Evolutionary conservation across 1,140 invertebrate species (phyloP).

Genomic region (Nixonia krombeini): DNA sequence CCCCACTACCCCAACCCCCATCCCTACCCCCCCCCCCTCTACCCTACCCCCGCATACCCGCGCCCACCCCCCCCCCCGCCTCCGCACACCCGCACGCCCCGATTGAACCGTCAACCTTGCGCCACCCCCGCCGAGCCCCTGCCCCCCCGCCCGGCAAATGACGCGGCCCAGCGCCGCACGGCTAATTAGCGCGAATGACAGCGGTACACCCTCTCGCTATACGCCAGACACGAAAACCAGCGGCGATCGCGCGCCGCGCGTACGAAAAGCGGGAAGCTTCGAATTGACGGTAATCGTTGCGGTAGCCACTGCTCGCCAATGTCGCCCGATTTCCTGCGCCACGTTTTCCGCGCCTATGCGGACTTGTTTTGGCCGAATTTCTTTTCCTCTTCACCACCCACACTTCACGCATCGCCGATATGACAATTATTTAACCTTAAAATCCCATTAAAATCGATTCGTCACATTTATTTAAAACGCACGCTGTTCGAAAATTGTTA

Average conservation of each 20-base stretch:
- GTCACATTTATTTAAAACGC: too few species aligned
- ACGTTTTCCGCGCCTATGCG: too few species aligned
- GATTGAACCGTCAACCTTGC: neutral
- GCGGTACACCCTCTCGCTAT: neutral
- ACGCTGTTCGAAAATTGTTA: too few species aligned
- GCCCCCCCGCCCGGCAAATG: constrained; percentile 13
- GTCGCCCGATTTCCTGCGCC: too few species aligned
- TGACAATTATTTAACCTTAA: too few species aligned
- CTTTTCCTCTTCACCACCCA: too few species aligned
- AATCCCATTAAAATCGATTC: too few species aligned
- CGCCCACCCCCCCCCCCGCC: constrained; percentile 4
- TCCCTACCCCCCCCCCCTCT: neutral
- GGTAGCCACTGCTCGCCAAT: neutral
- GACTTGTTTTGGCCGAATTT: too few species aligned
- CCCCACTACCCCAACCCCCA: neutral
- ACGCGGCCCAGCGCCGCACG: neutral
- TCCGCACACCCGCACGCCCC: too few species aligned
- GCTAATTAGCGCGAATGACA: constrained; percentile 7
- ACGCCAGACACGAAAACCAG: neutral
- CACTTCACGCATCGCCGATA: too few species aligned
- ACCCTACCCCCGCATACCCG: neutral
- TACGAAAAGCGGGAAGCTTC: too few species aligned
- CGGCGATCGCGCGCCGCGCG: constrained; percentile 9
- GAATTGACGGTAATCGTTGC: neutral
- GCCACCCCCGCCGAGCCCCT: constrained; percentile 3